Evolutionary conservation across 2,113 vertebrate species (phyloP), one percentile per base, ranked within the genome.

Genomic region (Australoheros scitulus): DNA sequence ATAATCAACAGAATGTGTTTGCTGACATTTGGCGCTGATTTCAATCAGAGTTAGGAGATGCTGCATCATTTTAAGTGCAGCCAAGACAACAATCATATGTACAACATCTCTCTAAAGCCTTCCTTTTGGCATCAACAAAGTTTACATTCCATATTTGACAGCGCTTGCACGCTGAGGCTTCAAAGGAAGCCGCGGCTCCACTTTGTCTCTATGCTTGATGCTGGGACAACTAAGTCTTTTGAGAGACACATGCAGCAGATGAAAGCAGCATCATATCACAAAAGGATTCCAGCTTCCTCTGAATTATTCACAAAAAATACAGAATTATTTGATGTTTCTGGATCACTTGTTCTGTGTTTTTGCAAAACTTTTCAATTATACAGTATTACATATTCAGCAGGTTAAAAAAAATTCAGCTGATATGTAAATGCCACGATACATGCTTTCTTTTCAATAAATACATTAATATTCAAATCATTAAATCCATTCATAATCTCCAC

Each of bases 101-200:
- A 55, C 32, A 50, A 50, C 47, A 47, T 55, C 47, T 72, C 68
- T 72, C 68, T 72, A 34, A 55, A 72, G 47, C 26, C 52, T 72
- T 72, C 47, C 43, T 55, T 59, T 78, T 61, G 47, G 6, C 38
- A 13, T 43, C 50, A 38, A 38, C 56, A 59, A 65, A 63, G 17
- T 55, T 72, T 72, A 34, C 47, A 72, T 72, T 72, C 68, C 47
- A 72, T 72, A 72, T 79, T 4, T 76, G 43, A 85, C 50, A 22
- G 79, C 43, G 50, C 70, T 43, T 34, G n/a, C 50, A 64, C 9
- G 43, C n/a, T 5, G 29, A 76, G 17, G 55, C 13, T 85, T 59
- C 9, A 60, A 65, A 81, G 58, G 13, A 77, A 68, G 55, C 57
- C 22, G 32, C 3, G 1, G 59, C 68, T 55, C 68, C 26, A 18